phyloP scores from a whole-genome alignment of 2,797 vertebrate species.

The Myotis myotis region DNA sequence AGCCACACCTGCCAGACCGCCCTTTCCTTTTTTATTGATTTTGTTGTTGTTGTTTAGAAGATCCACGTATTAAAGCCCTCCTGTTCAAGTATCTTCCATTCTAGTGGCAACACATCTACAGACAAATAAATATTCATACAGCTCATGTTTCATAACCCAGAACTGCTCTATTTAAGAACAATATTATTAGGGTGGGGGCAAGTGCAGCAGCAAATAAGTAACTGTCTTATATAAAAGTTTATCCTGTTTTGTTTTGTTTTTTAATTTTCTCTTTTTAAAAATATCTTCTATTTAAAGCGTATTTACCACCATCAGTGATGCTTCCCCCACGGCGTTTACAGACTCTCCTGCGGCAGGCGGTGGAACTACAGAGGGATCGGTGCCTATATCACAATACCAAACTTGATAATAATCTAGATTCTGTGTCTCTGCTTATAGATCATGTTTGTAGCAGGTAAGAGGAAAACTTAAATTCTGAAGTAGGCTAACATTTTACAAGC shows the following conservation, averaged over 20 bases:
- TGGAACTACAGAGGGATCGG: conserved; percentile 97
- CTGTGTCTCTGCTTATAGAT: conserved; percentile 97
- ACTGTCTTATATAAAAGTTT: conserved; percentile 51
- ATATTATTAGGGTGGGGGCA: not conserved
- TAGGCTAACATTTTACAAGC: not conserved
- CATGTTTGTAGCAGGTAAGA: conserved; percentile 98
- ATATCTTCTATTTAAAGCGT: conserved; percentile 86
- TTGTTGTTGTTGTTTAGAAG: not conserved
- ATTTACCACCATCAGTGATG: conserved; percentile 98
- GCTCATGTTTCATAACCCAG: not conserved
- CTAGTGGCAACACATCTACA: not conserved
- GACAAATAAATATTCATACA: not conserved
- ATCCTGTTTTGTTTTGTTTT: not conserved
- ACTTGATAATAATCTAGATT: conserved; percentile 95
- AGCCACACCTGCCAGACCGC: not conserved
- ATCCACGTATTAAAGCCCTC: not conserved
- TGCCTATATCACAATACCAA: conserved; percentile 99
- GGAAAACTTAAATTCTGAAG: not conserved
- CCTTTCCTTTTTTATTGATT: not conserved
- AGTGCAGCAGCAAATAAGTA: not conserved
- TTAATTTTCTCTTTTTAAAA: conserved; percentile 51
- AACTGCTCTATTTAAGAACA: not conserved
- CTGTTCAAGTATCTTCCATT: not conserved
- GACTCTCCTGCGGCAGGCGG: conserved; percentile 96
- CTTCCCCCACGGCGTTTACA: conserved; percentile 97